Evolutionary conservation across 53 echinoderm and acorn worm genomes (phyloP).

Genomic region (Pentamera pediparva): DNA sequence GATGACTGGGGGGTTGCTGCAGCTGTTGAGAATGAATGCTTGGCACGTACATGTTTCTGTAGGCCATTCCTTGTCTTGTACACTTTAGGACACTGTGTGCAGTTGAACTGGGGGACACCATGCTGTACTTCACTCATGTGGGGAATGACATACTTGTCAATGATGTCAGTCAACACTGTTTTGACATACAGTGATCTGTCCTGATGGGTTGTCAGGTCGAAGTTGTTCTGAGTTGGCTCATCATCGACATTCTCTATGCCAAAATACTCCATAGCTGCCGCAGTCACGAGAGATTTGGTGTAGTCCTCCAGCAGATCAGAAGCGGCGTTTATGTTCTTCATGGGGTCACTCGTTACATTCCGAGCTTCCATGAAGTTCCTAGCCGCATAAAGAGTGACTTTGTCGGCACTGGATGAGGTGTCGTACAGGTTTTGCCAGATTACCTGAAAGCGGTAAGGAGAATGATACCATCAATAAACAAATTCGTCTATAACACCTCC

Average conservation of each 20-base stretch:
- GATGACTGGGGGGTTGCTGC: not conserved
- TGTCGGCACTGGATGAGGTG: conserved; percentile 52
- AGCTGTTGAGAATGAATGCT: conserved; percentile 8
- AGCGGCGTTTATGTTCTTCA: conserved; percentile 64
- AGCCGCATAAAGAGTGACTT: conserved; percentile 61
- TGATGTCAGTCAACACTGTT: conserved; percentile 4
- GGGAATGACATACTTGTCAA: conserved; percentile 39
- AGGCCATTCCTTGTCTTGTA: conserved; percentile 19
- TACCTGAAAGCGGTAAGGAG: not conserved
- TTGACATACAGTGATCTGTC: conserved; percentile 8
- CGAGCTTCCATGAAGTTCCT: conserved; percentile 50
- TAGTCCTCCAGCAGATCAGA: conserved; percentile 48
- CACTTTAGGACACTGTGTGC: conserved; percentile 6
- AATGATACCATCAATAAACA: too few relatives aligned
- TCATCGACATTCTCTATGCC: conserved; percentile 21
- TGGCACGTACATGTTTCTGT: not conserved
- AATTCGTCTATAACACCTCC: too few relatives aligned
- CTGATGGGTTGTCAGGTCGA: conserved; percentile 27
- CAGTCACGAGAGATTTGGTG: conserved; percentile 44
- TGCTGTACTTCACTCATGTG: conserved; percentile 1
- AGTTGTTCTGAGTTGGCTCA: conserved; percentile 37
- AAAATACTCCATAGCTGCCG: conserved; percentile 56
- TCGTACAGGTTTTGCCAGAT: conserved; percentile 54
- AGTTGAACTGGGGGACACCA: conserved; percentile 1
- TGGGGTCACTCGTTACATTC: conserved; percentile 54